Percentiles rank a stretch among this genome's conserved stretches.
Conservation (phyloP, 2,113 vertebrate genomes). For the Brienomyrus longianalis region DNA sequence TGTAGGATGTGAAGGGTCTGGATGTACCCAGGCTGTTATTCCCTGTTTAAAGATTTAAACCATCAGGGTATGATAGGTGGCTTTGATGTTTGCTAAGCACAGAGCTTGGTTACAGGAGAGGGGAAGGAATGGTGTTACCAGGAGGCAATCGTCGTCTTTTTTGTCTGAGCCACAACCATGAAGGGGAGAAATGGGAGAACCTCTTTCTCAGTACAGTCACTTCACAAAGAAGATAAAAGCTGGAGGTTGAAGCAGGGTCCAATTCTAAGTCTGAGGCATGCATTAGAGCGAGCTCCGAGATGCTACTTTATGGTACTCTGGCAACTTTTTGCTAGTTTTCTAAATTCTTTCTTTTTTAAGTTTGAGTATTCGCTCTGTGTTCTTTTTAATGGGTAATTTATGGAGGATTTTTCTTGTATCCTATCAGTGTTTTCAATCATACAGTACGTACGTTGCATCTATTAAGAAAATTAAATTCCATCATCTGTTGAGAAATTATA, state of each 20-base stretch:
- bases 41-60: constrained; percentile 99
- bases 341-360: not conserved
- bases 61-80: constrained; percentile 92
- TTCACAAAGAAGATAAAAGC: constrained; percentile 96
- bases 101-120: constrained; percentile 47
- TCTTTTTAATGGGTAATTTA: not conserved
- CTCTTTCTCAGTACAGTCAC: constrained; percentile 69
- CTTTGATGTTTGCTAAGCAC: constrained; percentile 98
- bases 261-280: constrained; percentile 82
- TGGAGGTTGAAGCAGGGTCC: constrained; percentile 76
- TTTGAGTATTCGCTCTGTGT: not conserved
- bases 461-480: not conserved
- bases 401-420: not conserved
- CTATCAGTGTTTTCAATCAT: not conserved
- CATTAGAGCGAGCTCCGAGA: constrained; percentile 51
- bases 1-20: constrained; percentile 85
- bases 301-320: constrained; percentile 42
- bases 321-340: constrained; percentile 38
- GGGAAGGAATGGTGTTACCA: constrained; percentile 7
- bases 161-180: constrained; percentile 81
- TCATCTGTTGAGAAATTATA: not conserved
- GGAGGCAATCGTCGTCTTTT: constrained; percentile 63
- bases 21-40: constrained; percentile 96
- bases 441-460: not conserved
- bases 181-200: constrained; percentile 50